A percentile compares a stretch with the other conserved stretches of the same genome.
These are phyloP conservation scores for Eugnorisma glareosa DNA, from an alignment of 2,888 invertebrate species.

Conservation along the genomic window DNA sequence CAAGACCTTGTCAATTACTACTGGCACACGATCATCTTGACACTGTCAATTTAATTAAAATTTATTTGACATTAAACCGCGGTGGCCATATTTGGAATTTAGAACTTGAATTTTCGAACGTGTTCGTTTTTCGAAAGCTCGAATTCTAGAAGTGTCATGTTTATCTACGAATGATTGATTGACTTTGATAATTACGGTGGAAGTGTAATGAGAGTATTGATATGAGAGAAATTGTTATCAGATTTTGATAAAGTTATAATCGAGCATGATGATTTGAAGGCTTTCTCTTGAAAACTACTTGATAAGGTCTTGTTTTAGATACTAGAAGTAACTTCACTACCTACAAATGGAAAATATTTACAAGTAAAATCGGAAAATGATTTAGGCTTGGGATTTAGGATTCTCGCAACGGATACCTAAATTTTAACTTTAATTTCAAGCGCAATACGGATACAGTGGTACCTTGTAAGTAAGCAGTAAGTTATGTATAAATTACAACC, in stretches of 20 bases:
- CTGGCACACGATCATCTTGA: constrained; percentile 80
- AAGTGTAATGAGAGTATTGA: constrained; percentile 45
- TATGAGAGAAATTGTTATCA: constrained; percentile 48
- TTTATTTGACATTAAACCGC: constrained; percentile 83
- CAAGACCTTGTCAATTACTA: constrained; percentile 88
- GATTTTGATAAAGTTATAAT: constrained; percentile 55
- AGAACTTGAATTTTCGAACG: constrained; percentile 65
- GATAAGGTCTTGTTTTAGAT: constrained; percentile 7
- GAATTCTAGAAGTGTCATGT: constrained; percentile 69
- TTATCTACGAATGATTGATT: constrained; percentile 72
- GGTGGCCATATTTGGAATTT: constrained; percentile 63
- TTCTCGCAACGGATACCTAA: not conserved
- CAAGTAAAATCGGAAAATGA: not conserved
- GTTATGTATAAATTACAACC: not conserved
- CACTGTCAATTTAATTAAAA: constrained; percentile 88
- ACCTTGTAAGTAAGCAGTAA: not conserved
- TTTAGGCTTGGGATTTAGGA: not conserved
- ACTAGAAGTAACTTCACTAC: not conserved
- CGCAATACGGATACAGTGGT: not conserved
- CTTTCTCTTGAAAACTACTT: constrained; percentile 30
- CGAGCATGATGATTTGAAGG: constrained; percentile 27
- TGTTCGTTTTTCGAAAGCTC: constrained; percentile 68
- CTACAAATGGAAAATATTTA: not conserved
- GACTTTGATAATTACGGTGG: constrained; percentile 63
- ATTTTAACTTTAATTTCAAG: not conserved